Conservation (phyloP, 2,888 invertebrate species). For the Agrenia bidenticulata region DNA sequence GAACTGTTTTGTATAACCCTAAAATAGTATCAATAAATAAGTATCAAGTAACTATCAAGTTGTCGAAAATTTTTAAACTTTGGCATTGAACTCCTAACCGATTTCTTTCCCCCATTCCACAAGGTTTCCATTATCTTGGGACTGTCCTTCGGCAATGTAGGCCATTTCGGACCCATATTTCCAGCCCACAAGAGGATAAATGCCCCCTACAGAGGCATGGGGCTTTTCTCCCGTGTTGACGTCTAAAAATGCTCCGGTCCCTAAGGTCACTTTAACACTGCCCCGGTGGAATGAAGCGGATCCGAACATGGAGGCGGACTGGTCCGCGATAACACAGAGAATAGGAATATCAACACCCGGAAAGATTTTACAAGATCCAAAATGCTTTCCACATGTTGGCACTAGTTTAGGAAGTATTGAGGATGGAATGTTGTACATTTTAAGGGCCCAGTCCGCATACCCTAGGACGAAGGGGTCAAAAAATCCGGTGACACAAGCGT, state of each 20-base stretch:
- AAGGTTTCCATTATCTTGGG: conserved; percentile 83
- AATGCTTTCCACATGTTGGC: conserved; percentile 71
- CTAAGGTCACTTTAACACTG: conserved; percentile 83
- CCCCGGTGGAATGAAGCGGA: conserved; percentile 75
- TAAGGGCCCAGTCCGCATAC: conserved; percentile 76
- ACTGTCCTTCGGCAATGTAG: conserved; percentile 81
- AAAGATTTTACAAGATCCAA: conserved; percentile 62
- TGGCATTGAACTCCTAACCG: conserved; percentile 34
- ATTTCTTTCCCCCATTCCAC: conserved; percentile 75
- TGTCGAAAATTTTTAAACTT: too few relatives aligned
- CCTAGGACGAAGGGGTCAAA: conserved; percentile 87
- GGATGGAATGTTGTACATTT: conserved; percentile 71
- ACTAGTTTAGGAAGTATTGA: conserved; percentile 77
- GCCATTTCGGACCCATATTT: conserved; percentile 63
- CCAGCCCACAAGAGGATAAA: conserved; percentile 94
- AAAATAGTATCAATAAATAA: conserved; percentile 29
- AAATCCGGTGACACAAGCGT: conserved; percentile 86
- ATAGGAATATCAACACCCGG: conserved; percentile 48
- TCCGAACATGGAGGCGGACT: conserved; percentile 86
- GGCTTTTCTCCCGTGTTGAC: conserved; percentile 75
- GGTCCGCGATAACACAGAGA: conserved; percentile 65
- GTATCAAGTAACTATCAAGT: too few relatives aligned
- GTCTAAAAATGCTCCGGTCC: conserved; percentile 87
- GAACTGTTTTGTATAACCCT: conserved; percentile 68
- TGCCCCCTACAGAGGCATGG: conserved; percentile 71